Evolutionary conservation across 2,797 vertebrate genomes (phyloP), one percentile per base, ranked within the genome.

Genomic region (Typhlichthys subterraneus): DNA sequence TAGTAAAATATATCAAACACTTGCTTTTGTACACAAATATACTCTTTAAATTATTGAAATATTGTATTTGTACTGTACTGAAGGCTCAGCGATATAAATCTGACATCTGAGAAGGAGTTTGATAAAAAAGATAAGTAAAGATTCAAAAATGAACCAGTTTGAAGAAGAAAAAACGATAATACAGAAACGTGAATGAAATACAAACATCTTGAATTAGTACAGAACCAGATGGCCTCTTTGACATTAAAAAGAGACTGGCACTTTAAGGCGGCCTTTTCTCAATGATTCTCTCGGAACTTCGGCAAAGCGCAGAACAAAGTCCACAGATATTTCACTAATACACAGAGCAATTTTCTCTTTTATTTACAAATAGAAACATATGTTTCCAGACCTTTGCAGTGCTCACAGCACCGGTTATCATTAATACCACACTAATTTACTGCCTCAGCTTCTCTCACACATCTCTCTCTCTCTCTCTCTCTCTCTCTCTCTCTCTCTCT

Each of bases 311-410:
- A 83, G 82, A 84, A 89, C 84, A 89, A 88, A 91, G 85, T 87
- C 89, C 84, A 83, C 84, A 91, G 90, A 91, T 90, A 91, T 90
- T 92, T 86, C 84, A 87, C 85, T 87, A 91, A 91, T 88, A 90
- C 92, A 82, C 88, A 89, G 85, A 80, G 83, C 86, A 90, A 90
- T 91, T 90, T 89, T 88, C 87, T 86, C 82, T 91, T 92, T 91
- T 91, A 92, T 91, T 91, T 91, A 91, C 87, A 92, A 91, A 91
- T 89, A 82, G 77, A 90, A 91, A 91, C 90, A 92, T 81, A 83
- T 91, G 91, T 88, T 81, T 75, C 73, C 50, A 72, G 84, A 83
- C 72, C 80, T 84, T 82, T 76, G 69, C 59, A 60, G 57, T 67
- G 70, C 68, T 60, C 60, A 53, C 42, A n/a, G 17, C 33, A 56